These are phyloP conservation scores for Petrocephalus sullivani DNA, from an alignment of 2,797 vertebrate species.

Conservation along the genomic window DNA sequence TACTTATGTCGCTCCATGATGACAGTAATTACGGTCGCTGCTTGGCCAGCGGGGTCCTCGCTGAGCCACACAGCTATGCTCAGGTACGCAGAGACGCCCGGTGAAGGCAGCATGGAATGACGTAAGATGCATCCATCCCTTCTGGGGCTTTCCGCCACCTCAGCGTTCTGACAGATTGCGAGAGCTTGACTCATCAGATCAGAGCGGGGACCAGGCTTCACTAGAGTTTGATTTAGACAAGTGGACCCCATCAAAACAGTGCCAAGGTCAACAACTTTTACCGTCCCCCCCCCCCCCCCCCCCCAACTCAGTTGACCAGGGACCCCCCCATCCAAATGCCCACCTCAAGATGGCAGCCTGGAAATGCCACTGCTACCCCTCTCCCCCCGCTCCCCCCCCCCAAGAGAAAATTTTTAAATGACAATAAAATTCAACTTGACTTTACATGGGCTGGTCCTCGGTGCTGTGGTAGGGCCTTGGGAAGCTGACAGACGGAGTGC, in stretches of 20 bases:
- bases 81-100: slow-evolving; percentile 49
- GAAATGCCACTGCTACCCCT: background rate
- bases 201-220: background rate
- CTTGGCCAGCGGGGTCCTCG: slow-evolving; percentile 49
- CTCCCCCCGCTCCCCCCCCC: too few relatives aligned
- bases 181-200: background rate
- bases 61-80: slow-evolving; percentile 50
- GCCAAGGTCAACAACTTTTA: too few relatives aligned
- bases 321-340: background rate
- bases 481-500: background rate
- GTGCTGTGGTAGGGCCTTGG: background rate
- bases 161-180: background rate
- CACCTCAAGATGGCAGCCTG: background rate
- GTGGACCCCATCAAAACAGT: background rate
- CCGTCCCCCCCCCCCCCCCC: background rate
- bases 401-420: background rate
- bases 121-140: slow-evolving; percentile 9
- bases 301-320: background rate
- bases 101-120: background rate
- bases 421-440: background rate
- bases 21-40: slow-evolving; percentile 61
- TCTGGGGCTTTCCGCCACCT: slow-evolving; percentile 13
- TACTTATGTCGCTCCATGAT: slow-evolving; percentile 57
- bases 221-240: background rate
- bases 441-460: background rate